A percentile compares a stretch with the other conserved stretches of the same genome.
Conservation (phyloP, 2,113 vertebrate species). For the Rana temporaria region DNA sequence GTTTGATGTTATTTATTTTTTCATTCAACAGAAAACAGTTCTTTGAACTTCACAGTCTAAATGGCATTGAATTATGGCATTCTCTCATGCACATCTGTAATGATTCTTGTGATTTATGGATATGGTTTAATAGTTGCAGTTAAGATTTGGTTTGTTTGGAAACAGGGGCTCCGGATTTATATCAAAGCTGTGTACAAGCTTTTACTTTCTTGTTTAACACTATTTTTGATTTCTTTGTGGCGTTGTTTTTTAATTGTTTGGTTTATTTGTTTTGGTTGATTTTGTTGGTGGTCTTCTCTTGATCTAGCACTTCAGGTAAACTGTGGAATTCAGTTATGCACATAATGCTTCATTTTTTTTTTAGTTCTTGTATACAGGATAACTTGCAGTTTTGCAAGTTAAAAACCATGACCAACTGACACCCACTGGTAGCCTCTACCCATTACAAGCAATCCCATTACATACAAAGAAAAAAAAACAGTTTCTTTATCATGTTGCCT, state of each 20-base stretch:
- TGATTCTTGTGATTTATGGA: slow-evolving; percentile 32
- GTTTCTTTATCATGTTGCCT: no score
- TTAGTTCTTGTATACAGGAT: background rate
- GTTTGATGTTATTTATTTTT: slow-evolving; percentile 19
- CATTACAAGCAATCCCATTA: no score
- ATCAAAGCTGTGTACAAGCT: slow-evolving; percentile 12
- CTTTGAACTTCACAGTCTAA: background rate
- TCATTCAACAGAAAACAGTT: background rate
- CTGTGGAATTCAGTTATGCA: background rate
- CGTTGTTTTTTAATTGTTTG: background rate
- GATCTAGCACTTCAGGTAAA: background rate
- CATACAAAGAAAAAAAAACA: no score
- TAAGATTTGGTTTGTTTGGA: slow-evolving; percentile 14
- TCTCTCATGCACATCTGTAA: slow-evolving; percentile 6
- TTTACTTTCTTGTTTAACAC: background rate
- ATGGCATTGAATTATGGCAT: slow-evolving; percentile 12
- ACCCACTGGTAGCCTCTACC: no score
- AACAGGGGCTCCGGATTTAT: background rate
- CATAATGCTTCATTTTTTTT: background rate
- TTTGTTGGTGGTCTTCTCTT: background rate
- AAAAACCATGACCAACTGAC: no score
- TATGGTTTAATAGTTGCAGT: background rate
- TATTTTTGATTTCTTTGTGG: background rate
- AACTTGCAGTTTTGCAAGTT: background rate
- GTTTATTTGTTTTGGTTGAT: background rate